Base-by-base conservation (phyloP, 2,797 vertebrate genomes). In the Crypturellus tataupa region DNA sequence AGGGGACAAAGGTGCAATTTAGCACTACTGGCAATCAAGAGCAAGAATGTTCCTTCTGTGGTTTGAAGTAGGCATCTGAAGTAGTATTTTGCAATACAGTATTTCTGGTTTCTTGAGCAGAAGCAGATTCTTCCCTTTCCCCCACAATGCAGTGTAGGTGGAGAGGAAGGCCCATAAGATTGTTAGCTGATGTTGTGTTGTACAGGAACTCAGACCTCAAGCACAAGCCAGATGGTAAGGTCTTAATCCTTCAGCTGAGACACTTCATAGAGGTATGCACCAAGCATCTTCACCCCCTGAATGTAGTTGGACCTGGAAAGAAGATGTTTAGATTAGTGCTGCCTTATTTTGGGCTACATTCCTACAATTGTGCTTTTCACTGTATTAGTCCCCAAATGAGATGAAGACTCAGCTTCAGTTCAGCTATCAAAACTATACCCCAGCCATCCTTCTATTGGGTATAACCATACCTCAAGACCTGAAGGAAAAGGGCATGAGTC, bases 221-320 rank as follows among this genome's bases (percentile, higher is more conserved):
- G 64, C 73, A 60, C 35, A 46, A 85, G 7, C 23, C 31, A 72
- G 46, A 79, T 59, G 12, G 9, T 46, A 53, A 63, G 3, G 10
- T 40, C 23, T n/a, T 93, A 97, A 75, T 98, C 89, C 97, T 99
- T 94, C 87, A 98, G 96, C 96, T 97, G 98, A 59, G 99, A 99
- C 63, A 99, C 99, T 97, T 99, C 99, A 37, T 99, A 97, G 94
- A 99, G 98, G 95, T 99, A 99, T 0, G 99, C 99, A 3, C 98
- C 98, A 94, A 99, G 97, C 98, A 99, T 97, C 97, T 99, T 99
- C 92, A 96, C 98, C 11, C 99, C 99, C 82, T 99, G 98, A 81
- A 99, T 98, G 97, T 99, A 99, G 98, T 99, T 99, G 76, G 94
- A 96, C 96, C 99, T 99, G 96, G 78, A 97, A 96, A 97, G 90